Base-by-base conservation (phyloP, 2,888 invertebrate genomes). In the Craniophora ligustri region DNA sequence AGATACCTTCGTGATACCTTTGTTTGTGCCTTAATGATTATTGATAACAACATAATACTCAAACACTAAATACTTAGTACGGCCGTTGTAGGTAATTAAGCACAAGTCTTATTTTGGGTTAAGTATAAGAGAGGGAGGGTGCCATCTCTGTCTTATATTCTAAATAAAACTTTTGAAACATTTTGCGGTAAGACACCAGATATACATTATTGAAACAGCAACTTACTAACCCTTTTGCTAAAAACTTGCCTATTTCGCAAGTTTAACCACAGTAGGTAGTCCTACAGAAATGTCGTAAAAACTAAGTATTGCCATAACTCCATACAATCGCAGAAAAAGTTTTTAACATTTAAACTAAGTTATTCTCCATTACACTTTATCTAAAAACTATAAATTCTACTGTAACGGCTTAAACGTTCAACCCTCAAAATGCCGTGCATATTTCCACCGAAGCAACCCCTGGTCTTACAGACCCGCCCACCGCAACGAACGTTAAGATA, bases 321-420 rank as follows among this genome's bases (percentile, higher is more conserved):
- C 58, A 47, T 63, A 65, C 70, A 72, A 67, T 69, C 67, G 63
- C 62, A 71, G 72, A 71, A 58, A 70, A 75, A 69, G 76, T 80
- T 76, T 79, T 67, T 67, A 77, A 74, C 73, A 70, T 70, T 69
- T 65, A 63, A 77, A 75, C 76, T 76, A 76, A 82, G 77, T 81
- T 88, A 86, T 87, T 87, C 84, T 79, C 82, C 78, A 78, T 82
- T 81, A 78, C 72, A 84, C 82, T 86, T 89, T 91, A 91, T 90
- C 89, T 90, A 85, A 89, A 88, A 87, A 86, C 89, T 81, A 91
- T 91, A 91, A 91, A 91, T 91, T 86, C 75, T 68, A 71, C 76
- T 75, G 78, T 81, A 86, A 87, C 85, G 83, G 81, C 80, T 84
- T 80, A 79, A 83, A 80, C 81, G 80, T 75, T 81, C 82, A 88